phyloP scores from a whole-genome alignment of 1,140 invertebrate species.

The Holcopasites calliopsidis region DNA sequence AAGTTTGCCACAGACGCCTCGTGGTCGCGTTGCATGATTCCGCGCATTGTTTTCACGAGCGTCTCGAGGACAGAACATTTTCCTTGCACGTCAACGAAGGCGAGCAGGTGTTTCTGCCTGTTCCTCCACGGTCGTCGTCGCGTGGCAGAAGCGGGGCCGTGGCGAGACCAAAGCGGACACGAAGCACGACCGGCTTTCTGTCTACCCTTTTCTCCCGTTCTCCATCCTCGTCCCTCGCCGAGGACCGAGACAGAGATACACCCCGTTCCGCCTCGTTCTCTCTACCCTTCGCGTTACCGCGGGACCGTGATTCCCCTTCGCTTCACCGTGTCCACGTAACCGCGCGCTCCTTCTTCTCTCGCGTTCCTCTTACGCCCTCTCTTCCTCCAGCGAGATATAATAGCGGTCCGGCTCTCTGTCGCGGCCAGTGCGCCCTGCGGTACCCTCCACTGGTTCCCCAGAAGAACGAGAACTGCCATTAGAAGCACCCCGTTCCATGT shows the following conservation, averaged over 20 bases:
- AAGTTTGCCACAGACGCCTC: not conserved
- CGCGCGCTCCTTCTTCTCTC: no score
- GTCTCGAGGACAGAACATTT: constrained; percentile 56
- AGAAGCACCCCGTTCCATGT: constrained; percentile 76
- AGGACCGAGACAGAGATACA: no score
- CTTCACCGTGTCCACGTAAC: no score
- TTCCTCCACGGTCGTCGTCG: constrained; percentile 69
- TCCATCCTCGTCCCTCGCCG: constrained; percentile 3
- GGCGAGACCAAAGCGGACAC: constrained; percentile 61
- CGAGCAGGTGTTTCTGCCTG: constrained; percentile 70
- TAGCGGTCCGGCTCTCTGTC: constrained; percentile 25
- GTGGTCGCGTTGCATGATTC: not conserved
- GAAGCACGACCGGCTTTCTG: constrained; percentile 54
- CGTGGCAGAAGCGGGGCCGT: constrained; percentile 66
- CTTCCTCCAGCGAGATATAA: not conserved
- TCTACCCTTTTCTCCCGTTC: constrained; percentile 25
- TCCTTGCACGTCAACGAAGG: constrained; percentile 68
- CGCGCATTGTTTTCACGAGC: constrained; percentile 31
- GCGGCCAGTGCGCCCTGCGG: constrained; percentile 35
- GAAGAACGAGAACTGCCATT: constrained; percentile 72
- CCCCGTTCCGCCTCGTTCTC: constrained; percentile 13
- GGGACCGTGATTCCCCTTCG: constrained; percentile 1
- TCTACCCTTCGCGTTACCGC: constrained; percentile 26
- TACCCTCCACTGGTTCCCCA: constrained; percentile 51
- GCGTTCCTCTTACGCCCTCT: not conserved